Conservation (phyloP, 2,797 vertebrate genomes). For the Mormyrus proboscirostris region DNA sequence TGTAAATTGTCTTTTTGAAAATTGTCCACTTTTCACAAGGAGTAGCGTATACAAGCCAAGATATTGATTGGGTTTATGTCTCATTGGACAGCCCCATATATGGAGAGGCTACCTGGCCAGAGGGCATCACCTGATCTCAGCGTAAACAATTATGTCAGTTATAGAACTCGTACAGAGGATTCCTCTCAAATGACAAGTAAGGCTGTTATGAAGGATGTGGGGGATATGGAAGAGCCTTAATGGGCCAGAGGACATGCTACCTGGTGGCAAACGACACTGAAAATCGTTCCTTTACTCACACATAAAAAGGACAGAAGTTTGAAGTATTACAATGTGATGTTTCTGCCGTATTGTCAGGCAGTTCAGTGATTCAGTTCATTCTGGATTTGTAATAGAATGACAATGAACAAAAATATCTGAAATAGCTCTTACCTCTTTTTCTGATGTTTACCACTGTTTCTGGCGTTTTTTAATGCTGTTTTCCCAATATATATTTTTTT, state of each 20-base stretch:
- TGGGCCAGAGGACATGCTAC: background rate
- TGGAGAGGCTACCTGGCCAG: background rate
- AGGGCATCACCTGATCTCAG: background rate
- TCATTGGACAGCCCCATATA: background rate
- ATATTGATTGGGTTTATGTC: background rate
- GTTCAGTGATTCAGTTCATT: background rate
- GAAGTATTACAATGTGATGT: background rate
- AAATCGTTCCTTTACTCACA: background rate
- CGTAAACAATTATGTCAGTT: background rate
- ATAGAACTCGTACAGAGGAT: background rate
- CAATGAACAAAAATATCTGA: background rate
- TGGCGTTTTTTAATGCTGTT: constrained; percentile 64
- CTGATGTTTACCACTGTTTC: constrained; percentile 67
- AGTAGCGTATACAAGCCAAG: background rate
- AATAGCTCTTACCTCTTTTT: constrained; percentile 63
- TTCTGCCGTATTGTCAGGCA: background rate
- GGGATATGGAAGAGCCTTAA: background rate
- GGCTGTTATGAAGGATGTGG: background rate
- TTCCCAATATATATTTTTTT: constrained; percentile 73
- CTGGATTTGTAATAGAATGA: background rate
- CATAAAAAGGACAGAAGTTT: background rate
- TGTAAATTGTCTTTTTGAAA: background rate
- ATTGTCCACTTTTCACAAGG: background rate
- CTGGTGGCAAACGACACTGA: background rate
- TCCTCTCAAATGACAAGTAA: background rate